Evolutionary conservation across 2,113 vertebrate species (phyloP).

Genomic region (Colossoma macropomum): DNA sequence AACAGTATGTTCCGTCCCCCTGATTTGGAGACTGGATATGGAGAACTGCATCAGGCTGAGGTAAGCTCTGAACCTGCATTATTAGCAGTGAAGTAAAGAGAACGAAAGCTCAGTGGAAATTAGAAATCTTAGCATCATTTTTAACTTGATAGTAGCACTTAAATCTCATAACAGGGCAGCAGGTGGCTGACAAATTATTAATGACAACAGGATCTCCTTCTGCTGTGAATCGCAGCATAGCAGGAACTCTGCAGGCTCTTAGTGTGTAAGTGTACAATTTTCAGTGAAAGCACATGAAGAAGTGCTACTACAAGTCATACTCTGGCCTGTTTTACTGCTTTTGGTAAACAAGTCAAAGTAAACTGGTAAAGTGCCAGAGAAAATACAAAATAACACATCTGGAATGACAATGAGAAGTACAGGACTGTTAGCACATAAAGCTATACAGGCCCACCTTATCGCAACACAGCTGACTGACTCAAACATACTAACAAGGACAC

Average conservation of each 20-base stretch:
- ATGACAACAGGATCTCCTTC: too few relatives aligned
- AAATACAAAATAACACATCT: too few relatives aligned
- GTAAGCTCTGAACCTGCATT: slow-evolving; percentile 18
- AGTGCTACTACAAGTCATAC: not conserved
- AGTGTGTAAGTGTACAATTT: not conserved
- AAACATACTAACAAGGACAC: too few relatives aligned
- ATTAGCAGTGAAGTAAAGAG: not conserved
- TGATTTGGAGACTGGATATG: not conserved
- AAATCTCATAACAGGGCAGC: too few relatives aligned
- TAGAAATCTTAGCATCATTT: not conserved
- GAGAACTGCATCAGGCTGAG: not conserved
- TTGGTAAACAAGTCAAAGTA: not conserved
- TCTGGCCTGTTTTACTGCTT: not conserved
- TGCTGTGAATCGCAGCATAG: not conserved
- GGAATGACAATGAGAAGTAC: too few relatives aligned
- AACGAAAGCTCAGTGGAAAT: not conserved
- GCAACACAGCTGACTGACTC: too few relatives aligned
- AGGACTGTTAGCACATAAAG: too few relatives aligned
- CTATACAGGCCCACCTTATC: too few relatives aligned
- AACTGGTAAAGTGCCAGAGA: not conserved
- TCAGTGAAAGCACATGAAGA: not conserved
- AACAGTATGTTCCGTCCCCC: rapidly evolving
- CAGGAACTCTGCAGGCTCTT: not conserved
- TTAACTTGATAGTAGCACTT: not conserved
- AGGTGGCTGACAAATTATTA: too few relatives aligned